These are phyloP conservation scores for Xiphorhynchus elegans DNA, from an alignment of 2,113 vertebrate species.

Conservation along the genomic window DNA sequence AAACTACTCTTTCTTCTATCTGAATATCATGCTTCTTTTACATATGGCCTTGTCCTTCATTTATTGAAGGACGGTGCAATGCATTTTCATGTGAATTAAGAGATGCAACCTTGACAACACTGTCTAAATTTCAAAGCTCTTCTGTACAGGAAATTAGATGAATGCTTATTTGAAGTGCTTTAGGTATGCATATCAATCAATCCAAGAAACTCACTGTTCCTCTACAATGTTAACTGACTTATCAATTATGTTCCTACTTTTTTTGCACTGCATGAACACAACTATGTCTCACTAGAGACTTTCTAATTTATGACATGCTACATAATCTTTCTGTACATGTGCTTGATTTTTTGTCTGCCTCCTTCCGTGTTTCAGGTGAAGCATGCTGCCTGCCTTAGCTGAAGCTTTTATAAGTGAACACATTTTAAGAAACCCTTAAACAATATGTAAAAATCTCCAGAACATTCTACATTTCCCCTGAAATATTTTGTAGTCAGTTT, in stretches of 20 bases:
- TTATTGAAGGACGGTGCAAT: neutral
- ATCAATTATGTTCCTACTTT: neutral
- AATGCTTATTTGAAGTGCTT: neutral
- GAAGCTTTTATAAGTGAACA: neutral
- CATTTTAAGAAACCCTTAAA: neutral
- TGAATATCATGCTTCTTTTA: neutral
- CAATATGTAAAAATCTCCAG: accelerated
- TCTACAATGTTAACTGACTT: neutral
- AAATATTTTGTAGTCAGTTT: neutral
- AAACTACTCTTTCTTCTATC: neutral
- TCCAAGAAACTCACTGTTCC: neutral
- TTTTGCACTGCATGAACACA: neutral
- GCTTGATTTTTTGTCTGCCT: neutral
- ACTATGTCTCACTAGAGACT: neutral
- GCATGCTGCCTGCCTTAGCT: neutral
- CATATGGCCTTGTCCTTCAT: neutral
- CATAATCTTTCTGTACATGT: neutral
- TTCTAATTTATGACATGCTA: neutral
- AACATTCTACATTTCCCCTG: neutral
- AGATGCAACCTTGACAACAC: neutral
- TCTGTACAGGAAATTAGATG: neutral
- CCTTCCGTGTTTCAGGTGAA: neutral
- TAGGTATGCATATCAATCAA: neutral
- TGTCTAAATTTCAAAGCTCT: neutral
- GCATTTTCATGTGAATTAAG: neutral